A percentile compares a stretch with the other conserved stretches of the same genome.
Evolutionary conservation across 2,113 vertebrate genomes (phyloP).

Genomic region (Xerus inauris): DNA sequence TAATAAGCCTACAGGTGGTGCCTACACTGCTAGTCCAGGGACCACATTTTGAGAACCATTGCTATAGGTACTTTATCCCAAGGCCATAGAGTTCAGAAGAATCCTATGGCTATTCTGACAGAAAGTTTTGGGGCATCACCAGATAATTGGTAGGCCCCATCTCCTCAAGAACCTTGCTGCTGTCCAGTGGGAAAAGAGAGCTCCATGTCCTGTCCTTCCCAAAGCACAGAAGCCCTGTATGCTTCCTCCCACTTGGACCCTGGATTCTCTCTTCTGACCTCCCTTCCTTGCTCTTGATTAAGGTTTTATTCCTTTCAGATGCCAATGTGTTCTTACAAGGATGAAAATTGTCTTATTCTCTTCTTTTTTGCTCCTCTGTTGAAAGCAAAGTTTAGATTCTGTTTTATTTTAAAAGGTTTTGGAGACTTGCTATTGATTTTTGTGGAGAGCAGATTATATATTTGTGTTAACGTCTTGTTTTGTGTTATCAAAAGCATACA

Average conservation of each 20-base stretch:
- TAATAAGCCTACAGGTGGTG: background rate
- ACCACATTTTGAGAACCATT: background rate
- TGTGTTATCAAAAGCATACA: background rate
- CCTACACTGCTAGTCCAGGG: background rate
- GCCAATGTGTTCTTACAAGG: background rate
- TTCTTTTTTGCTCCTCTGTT: background rate
- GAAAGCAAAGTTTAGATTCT: background rate
- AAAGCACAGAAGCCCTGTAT: background rate
- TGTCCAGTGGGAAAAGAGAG: background rate
- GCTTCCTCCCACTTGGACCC: too few species aligned
- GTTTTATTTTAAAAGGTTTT: conserved; percentile 17
- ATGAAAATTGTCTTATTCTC: background rate
- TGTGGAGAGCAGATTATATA: background rate
- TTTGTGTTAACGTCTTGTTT: background rate
- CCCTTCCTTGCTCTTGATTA: conserved; percentile 42
- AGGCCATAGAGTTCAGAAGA: too few species aligned
- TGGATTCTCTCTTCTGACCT: background rate
- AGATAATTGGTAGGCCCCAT: background rate
- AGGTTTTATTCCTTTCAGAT: conserved; percentile 28
- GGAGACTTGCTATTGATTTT: background rate
- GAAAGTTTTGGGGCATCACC: background rate
- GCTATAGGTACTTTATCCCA: background rate
- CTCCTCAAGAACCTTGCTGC: background rate
- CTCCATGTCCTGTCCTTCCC: background rate
- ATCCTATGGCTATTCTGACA: background rate